These are phyloP conservation scores for Trinorchestia longiramus DNA, from an alignment of 1,140 invertebrate genomes.

Conservation along the genomic window DNA sequence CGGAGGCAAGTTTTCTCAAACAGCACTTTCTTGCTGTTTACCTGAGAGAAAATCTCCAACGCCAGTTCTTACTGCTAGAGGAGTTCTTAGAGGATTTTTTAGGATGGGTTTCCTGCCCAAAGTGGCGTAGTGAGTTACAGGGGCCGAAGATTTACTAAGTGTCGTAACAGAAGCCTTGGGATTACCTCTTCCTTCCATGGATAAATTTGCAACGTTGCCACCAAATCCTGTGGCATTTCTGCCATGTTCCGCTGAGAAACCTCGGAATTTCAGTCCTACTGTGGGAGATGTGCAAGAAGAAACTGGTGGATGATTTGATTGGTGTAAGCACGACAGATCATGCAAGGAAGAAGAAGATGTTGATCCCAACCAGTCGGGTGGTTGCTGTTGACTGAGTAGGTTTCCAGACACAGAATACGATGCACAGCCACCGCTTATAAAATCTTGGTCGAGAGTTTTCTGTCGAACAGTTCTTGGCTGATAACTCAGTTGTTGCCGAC, in stretches of 20 bases:
- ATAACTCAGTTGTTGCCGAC: not conserved
- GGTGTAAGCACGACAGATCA: constrained; percentile 18
- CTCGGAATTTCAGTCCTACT: not conserved
- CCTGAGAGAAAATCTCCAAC: constrained; percentile 40
- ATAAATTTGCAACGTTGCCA: not conserved
- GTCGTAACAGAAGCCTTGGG: constrained; percentile 20
- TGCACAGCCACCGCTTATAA: not conserved
- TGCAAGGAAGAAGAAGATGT: constrained; percentile 28
- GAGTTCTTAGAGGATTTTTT: constrained; percentile 10
- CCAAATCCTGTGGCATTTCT: not conserved
- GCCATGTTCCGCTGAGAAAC: not conserved
- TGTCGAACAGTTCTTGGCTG: not conserved
- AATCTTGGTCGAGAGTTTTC: not conserved
- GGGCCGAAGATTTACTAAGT: constrained; percentile 31
- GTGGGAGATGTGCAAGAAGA: not conserved
- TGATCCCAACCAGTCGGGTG: not conserved
- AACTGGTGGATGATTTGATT: not conserved
- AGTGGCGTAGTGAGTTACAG: constrained; percentile 37
- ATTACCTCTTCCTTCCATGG: constrained; percentile 28
- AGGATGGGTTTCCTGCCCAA: constrained; percentile 34
- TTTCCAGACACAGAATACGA: constrained; percentile 2
- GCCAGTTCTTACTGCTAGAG: not conserved
- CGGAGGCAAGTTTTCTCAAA: not conserved
- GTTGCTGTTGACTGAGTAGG: not conserved
- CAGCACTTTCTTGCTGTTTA: constrained; percentile 37